Evolutionary conservation across 2,113 vertebrate species (phyloP).

Genomic region (Bos javanicus): DNA sequence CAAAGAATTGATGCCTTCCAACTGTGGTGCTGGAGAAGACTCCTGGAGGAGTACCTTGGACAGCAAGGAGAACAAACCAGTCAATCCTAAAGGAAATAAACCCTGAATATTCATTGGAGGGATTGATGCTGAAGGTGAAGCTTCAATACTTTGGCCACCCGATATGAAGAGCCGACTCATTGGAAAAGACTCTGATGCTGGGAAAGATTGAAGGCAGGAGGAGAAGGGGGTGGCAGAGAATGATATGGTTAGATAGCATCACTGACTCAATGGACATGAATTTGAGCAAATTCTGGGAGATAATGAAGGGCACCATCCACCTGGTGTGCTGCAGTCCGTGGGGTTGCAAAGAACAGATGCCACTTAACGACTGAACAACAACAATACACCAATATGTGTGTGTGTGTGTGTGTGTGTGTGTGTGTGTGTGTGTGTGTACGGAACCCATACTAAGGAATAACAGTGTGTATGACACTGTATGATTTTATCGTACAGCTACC

Average conservation of each 20-base stretch:
- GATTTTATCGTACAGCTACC: not conserved
- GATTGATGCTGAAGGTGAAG: not conserved
- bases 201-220: not conserved
- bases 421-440: not conserved
- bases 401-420: not conserved
- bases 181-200: not conserved
- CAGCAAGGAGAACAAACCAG: not conserved
- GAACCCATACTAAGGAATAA: not conserved
- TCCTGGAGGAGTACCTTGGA: not conserved
- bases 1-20: not conserved
- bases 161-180: not conserved
- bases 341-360: not conserved
- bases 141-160: not conserved
- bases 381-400: not conserved
- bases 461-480: not conserved
- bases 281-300: not conserved
- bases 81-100: not conserved
- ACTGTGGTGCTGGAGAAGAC: not conserved
- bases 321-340: not conserved
- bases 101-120: not conserved
- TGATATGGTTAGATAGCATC: not conserved
- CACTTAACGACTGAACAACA: not conserved
- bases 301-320: not conserved
- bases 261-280: not conserved
- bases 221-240: not conserved